These are phyloP conservation scores for Misgurnus mizolepis DNA, from an alignment of 2,113 vertebrate genomes.

Conservation along the genomic window DNA sequence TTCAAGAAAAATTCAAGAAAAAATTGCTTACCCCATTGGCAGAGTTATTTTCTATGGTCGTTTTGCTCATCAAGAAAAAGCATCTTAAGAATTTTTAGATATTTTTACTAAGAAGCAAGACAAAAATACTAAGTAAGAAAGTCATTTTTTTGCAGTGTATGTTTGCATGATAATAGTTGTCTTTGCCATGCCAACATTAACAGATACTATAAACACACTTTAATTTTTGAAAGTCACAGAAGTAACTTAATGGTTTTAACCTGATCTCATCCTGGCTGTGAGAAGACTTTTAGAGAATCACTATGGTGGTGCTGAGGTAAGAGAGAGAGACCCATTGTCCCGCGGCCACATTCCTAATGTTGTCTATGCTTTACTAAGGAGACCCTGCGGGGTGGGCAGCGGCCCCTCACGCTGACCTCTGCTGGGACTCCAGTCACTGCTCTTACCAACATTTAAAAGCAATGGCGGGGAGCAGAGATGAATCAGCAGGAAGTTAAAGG, in stretches of 20 bases:
- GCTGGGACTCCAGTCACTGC: conserved; percentile 53
- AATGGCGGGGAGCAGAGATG: conserved; percentile 56
- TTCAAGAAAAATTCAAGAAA: too few relatives aligned
- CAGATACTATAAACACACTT: not conserved
- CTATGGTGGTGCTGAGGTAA: conserved; percentile 55
- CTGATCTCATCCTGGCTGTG: conserved; percentile 21
- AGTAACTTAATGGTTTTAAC: conserved; percentile 13
- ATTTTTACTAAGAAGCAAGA: too few relatives aligned
- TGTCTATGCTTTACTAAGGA: conserved; percentile 68
- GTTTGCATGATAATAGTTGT: too few relatives aligned
- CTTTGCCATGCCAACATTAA: too few relatives aligned
- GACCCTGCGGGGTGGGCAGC: conserved; percentile 56
- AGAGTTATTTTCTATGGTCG: too few relatives aligned
- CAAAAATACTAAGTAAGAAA: too few relatives aligned
- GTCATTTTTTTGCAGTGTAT: too few relatives aligned
- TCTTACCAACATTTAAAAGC: conserved; percentile 61
- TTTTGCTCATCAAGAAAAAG: too few relatives aligned
- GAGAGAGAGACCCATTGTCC: conserved; percentile 66
- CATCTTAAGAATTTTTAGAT: too few relatives aligned
- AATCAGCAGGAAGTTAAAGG: conserved; percentile 53
- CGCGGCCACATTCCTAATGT: conserved; percentile 67
- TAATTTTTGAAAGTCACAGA: not conserved
- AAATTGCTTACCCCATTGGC: too few relatives aligned
- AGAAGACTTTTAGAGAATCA: conserved; percentile 26
- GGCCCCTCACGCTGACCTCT: conserved; percentile 53